Evolutionary conservation across 1,140 invertebrate species (phyloP), one percentile per base, ranked within the genome.

Genomic region (Babylonia areolata): DNA sequence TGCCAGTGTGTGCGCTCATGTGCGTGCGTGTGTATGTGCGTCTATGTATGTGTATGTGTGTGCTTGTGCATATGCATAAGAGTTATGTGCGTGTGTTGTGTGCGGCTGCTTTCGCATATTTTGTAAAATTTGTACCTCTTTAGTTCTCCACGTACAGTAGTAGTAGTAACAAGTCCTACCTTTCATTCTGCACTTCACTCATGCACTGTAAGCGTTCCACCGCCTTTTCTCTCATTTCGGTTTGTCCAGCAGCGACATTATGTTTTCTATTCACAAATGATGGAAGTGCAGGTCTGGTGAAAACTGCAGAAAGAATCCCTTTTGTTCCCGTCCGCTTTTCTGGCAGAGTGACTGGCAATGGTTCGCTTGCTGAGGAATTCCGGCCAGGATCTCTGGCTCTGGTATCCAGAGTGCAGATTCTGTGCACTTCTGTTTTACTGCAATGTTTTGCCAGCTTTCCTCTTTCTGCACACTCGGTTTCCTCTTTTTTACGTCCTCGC

Each of bases 231-330:
- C 15, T n/a, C 15, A 23, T 6, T 20, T 12, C 88, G 46, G 64
- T 85, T 20, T 85, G 58, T 69, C 88, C 88, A 31, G 42, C 51
- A n/a, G 87, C 86, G 85, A 84, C 64, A 87, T 88, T 88, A 35
- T 89, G 85, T 69, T 88, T 87, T 81, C 90, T 90, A 91, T 88
- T 64, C 88, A 23, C 58, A 23, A 64, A 11, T n/a, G 28, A 12
- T 88, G 42, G 91, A 85, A 90, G 89, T 46, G 91, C 90, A 54
- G 91, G 91, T 85, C 90, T 90, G 39, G 89, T 88, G 85, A 91
- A 91, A 85, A 90, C 88, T 73, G 85, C 86, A 75, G 71, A 77
- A 39, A 85, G 42, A 85, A 54, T 80, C 64, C 79, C 79, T 28
- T 77, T 80, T 69, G 86, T 87, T 80, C 85, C 82, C 88, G 87